Percentiles rank a stretch among this genome's conserved stretches.
Conservation (phyloP, 1,140 invertebrate species). For the Brachionus paranguensis region DNA sequence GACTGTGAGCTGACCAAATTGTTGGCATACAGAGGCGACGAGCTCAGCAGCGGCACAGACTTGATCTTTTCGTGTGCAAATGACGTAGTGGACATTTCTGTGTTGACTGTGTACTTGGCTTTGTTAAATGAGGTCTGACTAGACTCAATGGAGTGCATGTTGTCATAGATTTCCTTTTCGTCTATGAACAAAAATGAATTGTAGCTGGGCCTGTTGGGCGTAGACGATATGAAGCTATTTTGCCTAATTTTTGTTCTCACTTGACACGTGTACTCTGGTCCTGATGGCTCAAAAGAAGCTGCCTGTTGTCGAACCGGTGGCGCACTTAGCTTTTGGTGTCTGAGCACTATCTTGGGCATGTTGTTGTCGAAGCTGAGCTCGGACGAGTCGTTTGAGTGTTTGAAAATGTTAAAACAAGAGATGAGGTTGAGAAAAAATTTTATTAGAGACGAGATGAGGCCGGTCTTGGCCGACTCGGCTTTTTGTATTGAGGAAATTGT, state of each 20-base stretch:
- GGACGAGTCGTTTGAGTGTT: not conserved
- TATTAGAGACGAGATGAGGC: not conserved
- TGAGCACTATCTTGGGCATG: not conserved
- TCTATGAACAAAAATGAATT: constrained; percentile 20
- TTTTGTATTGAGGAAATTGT: not conserved
- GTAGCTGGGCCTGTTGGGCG: not conserved
- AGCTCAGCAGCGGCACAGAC: not conserved
- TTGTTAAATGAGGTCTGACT: constrained; percentile 25
- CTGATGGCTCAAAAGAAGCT: not conserved
- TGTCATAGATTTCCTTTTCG: constrained; percentile 30
- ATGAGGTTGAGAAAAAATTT: not conserved
- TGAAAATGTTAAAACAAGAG: not conserved
- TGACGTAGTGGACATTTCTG: not conserved
- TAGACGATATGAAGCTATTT: not conserved
- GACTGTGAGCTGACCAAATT: not conserved
- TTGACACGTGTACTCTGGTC: not conserved
- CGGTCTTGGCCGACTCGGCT: not conserved
- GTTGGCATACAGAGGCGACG: not conserved
- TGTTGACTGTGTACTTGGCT: constrained; percentile 18
- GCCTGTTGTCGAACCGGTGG: not conserved
- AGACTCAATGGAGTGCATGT: constrained; percentile 4
- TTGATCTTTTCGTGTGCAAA: not conserved
- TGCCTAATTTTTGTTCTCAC: not conserved
- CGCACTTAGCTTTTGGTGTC: not conserved
- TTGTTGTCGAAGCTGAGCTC: not conserved